phyloP scores from a whole-genome alignment of 2,888 invertebrate species.

The Acleris sparsana region DNA sequence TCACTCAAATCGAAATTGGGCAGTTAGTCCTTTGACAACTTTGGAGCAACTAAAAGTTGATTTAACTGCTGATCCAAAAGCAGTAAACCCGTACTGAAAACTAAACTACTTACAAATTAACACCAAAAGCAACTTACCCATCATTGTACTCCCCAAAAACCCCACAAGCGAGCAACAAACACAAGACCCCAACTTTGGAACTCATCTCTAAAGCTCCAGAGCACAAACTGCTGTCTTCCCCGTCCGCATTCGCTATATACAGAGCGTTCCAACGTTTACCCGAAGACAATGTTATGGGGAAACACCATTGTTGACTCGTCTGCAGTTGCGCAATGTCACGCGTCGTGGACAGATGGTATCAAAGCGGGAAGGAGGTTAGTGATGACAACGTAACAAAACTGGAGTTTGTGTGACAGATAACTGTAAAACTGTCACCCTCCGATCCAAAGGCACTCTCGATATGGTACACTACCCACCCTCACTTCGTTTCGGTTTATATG shows the following conservation, averaged over 20 bases:
- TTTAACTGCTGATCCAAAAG: too few relatives aligned
- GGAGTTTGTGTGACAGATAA: neutral
- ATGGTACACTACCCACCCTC: too few relatives aligned
- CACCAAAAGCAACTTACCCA: conserved; percentile 58
- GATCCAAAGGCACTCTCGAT: too few relatives aligned
- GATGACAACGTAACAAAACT: conserved; percentile 24
- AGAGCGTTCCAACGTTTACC: conserved; percentile 69
- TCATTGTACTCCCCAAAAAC: conserved; percentile 64
- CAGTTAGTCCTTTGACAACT: too few relatives aligned
- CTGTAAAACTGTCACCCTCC: too few relatives aligned
- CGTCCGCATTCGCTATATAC: conserved; percentile 70
- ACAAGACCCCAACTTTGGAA: conserved; percentile 45
- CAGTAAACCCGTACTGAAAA: neutral
- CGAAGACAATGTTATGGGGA: conserved; percentile 76
- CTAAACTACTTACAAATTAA: neutral
- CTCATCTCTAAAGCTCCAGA: conserved; percentile 58
- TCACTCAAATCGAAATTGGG: too few relatives aligned
- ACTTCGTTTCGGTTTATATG: too few relatives aligned
- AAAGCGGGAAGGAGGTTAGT: conserved; percentile 53
- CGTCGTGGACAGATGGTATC: conserved; percentile 57
- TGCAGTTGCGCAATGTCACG: conserved; percentile 63
- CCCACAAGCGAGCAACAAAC: conserved; percentile 45
- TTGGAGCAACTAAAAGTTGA: too few relatives aligned
- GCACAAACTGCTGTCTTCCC: conserved; percentile 59
- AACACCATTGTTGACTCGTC: conserved; percentile 64